Conservation (phyloP, 2,888 invertebrate genomes). For the Ceratothoa steindachneri region DNA sequence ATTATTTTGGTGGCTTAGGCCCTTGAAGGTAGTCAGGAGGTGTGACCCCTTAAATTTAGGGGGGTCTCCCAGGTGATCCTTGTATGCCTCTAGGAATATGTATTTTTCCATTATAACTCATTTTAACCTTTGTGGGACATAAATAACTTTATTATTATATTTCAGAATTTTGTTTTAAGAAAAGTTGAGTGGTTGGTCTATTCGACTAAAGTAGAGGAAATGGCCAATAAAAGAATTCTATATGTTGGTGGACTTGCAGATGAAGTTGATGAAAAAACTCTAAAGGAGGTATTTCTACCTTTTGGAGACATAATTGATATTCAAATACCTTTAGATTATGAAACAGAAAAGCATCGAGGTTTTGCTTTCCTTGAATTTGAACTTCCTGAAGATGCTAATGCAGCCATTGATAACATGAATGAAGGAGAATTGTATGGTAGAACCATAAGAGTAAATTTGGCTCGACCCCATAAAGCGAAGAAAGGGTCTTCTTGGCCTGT, state of each 20-base stretch:
- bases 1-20: too few species aligned
- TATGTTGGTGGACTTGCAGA: conserved; percentile 71
- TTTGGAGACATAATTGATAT: conserved; percentile 94
- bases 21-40: too few species aligned
- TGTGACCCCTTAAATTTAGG: too few species aligned
- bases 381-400: conserved; percentile 93
- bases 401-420: conserved; percentile 98
- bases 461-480: conserved; percentile 92
- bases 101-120: too few species aligned
- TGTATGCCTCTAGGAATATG: too few species aligned
- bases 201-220: background rate
- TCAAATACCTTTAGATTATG: conserved; percentile 96
- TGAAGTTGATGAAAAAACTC: conserved; percentile 91
- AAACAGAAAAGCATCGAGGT: conserved; percentile 93
- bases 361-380: conserved; percentile 99
- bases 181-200: too few species aligned
- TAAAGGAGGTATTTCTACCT: conserved; percentile 95
- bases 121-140: too few species aligned
- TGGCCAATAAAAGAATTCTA: conserved; percentile 4
- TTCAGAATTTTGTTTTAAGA: too few species aligned
- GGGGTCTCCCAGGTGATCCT: too few species aligned
- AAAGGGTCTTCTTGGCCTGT: conserved; percentile 92
- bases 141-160: too few species aligned
- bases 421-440: conserved; percentile 95
- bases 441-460: conserved; percentile 91